These are phyloP conservation scores for Gouania willdenowi DNA, from an alignment of 2,797 vertebrate genomes.

Conservation along the genomic window DNA sequence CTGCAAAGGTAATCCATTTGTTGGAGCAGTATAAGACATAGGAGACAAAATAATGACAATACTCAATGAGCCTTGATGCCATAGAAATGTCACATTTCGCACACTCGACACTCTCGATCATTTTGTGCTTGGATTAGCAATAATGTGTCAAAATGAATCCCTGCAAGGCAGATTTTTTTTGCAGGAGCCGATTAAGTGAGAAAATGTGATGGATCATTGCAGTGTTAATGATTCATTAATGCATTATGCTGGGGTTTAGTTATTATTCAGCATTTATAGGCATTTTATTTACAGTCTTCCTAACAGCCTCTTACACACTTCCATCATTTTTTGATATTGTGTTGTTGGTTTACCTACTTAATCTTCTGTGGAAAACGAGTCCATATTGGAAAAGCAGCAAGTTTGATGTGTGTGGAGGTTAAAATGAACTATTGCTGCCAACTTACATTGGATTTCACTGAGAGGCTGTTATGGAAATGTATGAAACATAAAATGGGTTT, in stretches of 20 bases:
- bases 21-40: too few relatives aligned
- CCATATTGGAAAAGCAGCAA: too few relatives aligned
- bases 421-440: too few relatives aligned
- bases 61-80: slow-evolving; percentile 6
- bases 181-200: slow-evolving; percentile 10
- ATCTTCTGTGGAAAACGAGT: too few relatives aligned
- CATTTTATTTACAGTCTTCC: slow-evolving; percentile 4
- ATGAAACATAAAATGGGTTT: too few relatives aligned
- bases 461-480: too few relatives aligned
- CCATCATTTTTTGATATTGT: too few relatives aligned
- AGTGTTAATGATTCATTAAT: slow-evolving; percentile 30
- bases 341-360: too few relatives aligned
- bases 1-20: too few relatives aligned
- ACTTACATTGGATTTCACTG: too few relatives aligned
- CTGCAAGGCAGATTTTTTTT: slow-evolving; percentile 13
- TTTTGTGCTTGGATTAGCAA: not conserved
- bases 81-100: slow-evolving; percentile 4
- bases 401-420: too few relatives aligned
- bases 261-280: slow-evolving; percentile 30
- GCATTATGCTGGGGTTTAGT: slow-evolving; percentile 6
- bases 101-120: not conserved
- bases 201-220: slow-evolving; percentile 20
- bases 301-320: slow-evolving; percentile 1
- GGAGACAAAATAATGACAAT: slow-evolving; percentile 3
- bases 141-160: slow-evolving; percentile 4